phyloP scores from a whole-genome alignment of 2,888 invertebrate species.

The Synergus japonicus region DNA sequence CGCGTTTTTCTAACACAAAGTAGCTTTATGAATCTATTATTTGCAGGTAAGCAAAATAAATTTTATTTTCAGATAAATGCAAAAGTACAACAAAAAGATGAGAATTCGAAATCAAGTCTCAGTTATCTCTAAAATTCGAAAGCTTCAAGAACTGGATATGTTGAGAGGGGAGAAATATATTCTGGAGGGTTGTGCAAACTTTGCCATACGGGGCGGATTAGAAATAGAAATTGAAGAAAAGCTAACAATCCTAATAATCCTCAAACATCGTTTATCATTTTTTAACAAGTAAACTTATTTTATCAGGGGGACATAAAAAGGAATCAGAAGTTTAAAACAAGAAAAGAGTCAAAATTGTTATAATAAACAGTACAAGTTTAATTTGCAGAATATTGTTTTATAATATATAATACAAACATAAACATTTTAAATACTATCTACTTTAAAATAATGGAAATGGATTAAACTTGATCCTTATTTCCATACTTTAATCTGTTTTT shows the following conservation, averaged over 20 bases:
- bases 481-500: slow-evolving; percentile 87
- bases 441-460: background rate
- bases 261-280: slow-evolving; percentile 74
- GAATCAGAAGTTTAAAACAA: background rate
- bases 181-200: slow-evolving; percentile 10
- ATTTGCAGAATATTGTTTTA: background rate
- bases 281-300: slow-evolving; percentile 11
- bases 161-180: slow-evolving; percentile 22
- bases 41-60: background rate
- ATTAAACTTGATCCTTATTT: slow-evolving; percentile 76
- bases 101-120: background rate
- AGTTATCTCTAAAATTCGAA: background rate
- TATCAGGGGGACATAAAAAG: background rate
- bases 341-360: background rate
- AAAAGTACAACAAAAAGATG: background rate
- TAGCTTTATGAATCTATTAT: too few relatives aligned
- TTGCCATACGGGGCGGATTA: slow-evolving; percentile 55
- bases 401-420: background rate
- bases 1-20: too few relatives aligned
- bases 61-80: background rate
- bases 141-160: background rate
- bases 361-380: background rate
- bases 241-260: slow-evolving; percentile 67
- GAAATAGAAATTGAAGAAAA: slow-evolving; percentile 51
- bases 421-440: background rate